Percentiles rank a stretch among this genome's conserved stretches.
These are phyloP conservation scores for Cottus gobio DNA, from an alignment of 2,113 vertebrate species.

Conservation along the genomic window DNA sequence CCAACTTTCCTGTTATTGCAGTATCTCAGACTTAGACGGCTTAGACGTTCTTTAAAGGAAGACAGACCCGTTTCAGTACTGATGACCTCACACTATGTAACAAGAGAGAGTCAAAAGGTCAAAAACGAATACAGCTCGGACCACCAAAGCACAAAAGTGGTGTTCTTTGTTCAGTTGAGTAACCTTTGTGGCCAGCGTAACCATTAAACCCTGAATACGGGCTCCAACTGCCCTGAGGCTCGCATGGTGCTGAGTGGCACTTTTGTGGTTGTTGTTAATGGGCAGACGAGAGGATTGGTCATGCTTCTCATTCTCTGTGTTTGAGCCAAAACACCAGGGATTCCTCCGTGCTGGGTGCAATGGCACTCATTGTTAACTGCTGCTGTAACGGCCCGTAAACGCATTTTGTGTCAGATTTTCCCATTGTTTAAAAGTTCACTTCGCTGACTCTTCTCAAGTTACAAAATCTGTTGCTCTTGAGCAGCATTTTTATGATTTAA, in stretches of 20 bases:
- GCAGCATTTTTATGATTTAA: background rate
- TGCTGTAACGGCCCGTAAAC: constrained; percentile 15
- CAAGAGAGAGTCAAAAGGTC: constrained; percentile 36
- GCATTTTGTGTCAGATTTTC: constrained; percentile 11
- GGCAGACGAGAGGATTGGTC: constrained; percentile 42
- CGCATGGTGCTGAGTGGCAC: constrained; percentile 67
- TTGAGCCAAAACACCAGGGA: constrained; percentile 45
- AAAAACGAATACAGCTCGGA: constrained; percentile 25
- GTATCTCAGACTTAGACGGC: background rate
- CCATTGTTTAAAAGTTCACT: constrained; percentile 20
- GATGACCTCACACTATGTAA: constrained; percentile 15
- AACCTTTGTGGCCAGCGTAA: constrained; percentile 49
- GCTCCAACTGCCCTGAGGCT: constrained; percentile 56
- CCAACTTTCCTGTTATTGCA: constrained; percentile 13
- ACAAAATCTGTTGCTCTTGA: background rate
- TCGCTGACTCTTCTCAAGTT: background rate
- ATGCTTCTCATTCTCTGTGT: constrained; percentile 36
- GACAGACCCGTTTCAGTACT: background rate
- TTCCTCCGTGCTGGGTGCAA: constrained; percentile 33
- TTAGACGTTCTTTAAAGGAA: background rate
- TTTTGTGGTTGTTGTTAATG: constrained; percentile 68
- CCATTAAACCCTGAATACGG: constrained; percentile 48
- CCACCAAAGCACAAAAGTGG: constrained; percentile 41
- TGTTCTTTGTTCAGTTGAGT: constrained; percentile 51
- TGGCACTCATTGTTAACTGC: constrained; percentile 32